Percentiles rank a stretch among this genome's conserved stretches.
Conservation (phyloP, 2,888 invertebrate genomes). For the Chymomyza fuscimana region DNA sequence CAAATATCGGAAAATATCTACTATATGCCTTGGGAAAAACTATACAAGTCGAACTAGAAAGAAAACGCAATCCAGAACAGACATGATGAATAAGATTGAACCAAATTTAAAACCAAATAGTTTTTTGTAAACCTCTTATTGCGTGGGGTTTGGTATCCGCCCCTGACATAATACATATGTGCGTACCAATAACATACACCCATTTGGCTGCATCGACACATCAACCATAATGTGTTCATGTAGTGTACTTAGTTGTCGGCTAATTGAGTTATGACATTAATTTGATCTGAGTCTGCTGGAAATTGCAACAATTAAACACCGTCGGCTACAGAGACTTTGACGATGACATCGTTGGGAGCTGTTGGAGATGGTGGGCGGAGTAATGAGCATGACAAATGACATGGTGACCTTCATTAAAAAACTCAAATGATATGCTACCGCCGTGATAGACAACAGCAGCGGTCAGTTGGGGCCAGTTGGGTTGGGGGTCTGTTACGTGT, state of each 20-base stretch:
- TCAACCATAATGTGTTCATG: not conserved
- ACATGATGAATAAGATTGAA: too few relatives aligned
- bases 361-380: slow-evolving; percentile 20
- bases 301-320: slow-evolving; percentile 64
- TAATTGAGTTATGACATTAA: slow-evolving; percentile 71
- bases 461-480: slow-evolving; percentile 18
- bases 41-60: too few relatives aligned
- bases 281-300: slow-evolving; percentile 58
- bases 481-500: slow-evolving; percentile 40
- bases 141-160: too few relatives aligned
- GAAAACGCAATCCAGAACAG: too few relatives aligned
- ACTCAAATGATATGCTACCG: slow-evolving; percentile 40
- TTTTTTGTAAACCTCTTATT: too few relatives aligned
- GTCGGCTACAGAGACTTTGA: slow-evolving; percentile 28
- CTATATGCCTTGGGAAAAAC: too few relatives aligned
- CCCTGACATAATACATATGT: too few relatives aligned
- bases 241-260: slow-evolving; percentile 33
- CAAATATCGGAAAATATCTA: too few relatives aligned
- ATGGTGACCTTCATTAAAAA: slow-evolving; percentile 60
- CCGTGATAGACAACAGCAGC: slow-evolving; percentile 20
- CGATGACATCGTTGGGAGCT: slow-evolving; percentile 15
- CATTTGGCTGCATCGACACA: not conserved
- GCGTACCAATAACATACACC: not conserved
- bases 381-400: slow-evolving; percentile 23
- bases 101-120: too few relatives aligned